Percentiles rank a stretch among this genome's conserved stretches.
Evolutionary conservation across 2,113 vertebrate species (phyloP).

Genomic region (Ptilonorhynchus violaceus): DNA sequence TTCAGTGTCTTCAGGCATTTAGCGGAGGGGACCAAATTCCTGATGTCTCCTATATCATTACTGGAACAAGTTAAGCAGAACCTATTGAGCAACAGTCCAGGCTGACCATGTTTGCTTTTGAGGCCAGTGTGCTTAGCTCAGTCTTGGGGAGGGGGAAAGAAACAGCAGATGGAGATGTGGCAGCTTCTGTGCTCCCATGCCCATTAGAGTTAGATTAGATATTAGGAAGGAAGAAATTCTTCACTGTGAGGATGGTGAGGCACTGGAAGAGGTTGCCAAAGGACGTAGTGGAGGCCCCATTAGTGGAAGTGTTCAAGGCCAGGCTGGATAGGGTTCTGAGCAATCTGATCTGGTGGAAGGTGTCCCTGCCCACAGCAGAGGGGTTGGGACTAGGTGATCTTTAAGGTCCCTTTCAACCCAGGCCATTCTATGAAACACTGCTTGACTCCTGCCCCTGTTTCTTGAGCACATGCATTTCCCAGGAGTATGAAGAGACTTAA

Average conservation of each 20-base stretch:
- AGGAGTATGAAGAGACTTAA: background rate
- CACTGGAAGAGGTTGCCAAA: background rate
- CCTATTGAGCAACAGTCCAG: background rate
- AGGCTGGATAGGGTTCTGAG: background rate
- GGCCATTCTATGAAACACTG: background rate
- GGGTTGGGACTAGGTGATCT: background rate
- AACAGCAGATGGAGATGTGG: accelerated
- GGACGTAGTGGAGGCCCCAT: background rate
- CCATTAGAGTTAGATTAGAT: background rate
- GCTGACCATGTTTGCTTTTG: accelerated
- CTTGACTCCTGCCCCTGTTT: background rate
- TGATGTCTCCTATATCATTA: background rate
- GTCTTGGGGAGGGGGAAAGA: background rate
- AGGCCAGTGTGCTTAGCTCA: background rate
- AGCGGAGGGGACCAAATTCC: background rate
- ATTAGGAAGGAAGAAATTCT: background rate
- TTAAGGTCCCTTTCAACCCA: background rate
- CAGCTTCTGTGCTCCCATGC: accelerated
- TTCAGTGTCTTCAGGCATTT: accelerated
- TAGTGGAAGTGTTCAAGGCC: background rate
- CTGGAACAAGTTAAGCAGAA: background rate
- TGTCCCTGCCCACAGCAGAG: background rate
- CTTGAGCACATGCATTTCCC: background rate
- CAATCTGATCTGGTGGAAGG: background rate
- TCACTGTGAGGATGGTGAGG: background rate